Conservation (phyloP, 2,113 vertebrate species). For the Salvator merianae region DNA sequence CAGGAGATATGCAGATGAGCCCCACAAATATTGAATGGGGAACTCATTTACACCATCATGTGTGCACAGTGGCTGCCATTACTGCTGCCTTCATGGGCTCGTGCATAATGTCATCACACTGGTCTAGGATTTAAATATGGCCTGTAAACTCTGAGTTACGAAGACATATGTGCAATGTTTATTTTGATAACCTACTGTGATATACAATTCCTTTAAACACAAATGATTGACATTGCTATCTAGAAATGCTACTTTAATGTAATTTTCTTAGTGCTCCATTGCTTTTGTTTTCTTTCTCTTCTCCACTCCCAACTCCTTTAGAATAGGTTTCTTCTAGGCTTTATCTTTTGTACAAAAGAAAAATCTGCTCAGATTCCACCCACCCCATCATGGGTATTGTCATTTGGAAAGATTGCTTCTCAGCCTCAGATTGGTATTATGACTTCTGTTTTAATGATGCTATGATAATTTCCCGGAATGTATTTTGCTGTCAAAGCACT, state of each 20-base stretch:
- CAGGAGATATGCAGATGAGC: too few species aligned
- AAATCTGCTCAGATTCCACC: not conserved
- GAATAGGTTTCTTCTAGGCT: conserved; percentile 25
- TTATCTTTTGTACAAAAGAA: too few species aligned
- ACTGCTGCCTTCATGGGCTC: too few species aligned
- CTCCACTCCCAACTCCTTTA: not conserved
- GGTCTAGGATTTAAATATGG: not conserved
- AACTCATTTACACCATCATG: too few species aligned
- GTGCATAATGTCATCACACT: too few species aligned
- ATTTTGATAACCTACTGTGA: not conserved
- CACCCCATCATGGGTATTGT: conserved; percentile 21
- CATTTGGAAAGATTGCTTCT: conserved; percentile 35
- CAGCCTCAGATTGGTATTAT: conserved; percentile 30
- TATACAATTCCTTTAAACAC: not conserved
- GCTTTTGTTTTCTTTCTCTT: conserved; percentile 44
- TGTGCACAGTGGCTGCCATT: too few species aligned
- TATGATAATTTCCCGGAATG: conserved; percentile 28
- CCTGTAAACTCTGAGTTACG: too few species aligned
- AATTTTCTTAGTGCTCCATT: conserved; percentile 48
- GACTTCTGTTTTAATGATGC: conserved; percentile 38
- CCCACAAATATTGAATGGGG: too few species aligned
- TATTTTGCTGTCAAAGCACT: not conserved
- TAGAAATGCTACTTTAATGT: conserved; percentile 8
- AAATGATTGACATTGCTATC: not conserved
- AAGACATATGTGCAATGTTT: too few species aligned